These are phyloP conservation scores for Gobio gobio DNA, from an alignment of 2,113 vertebrate species.

Conservation along the genomic window DNA sequence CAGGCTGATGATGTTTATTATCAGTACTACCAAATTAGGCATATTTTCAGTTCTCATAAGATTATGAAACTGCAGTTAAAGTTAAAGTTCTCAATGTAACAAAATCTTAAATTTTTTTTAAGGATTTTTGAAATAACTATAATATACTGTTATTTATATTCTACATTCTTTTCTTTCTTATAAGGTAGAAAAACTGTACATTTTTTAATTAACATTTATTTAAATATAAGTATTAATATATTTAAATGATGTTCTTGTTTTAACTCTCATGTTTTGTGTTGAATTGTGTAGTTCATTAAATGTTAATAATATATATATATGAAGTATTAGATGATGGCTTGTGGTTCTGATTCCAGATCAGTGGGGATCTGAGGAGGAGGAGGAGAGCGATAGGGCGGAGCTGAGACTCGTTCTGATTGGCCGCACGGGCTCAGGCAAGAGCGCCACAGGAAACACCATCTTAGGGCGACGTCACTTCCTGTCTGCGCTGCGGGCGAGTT, in stretches of 20 bases:
- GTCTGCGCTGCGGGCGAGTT: conserved; percentile 71
- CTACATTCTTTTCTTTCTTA: neutral
- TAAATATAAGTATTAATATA: neutral
- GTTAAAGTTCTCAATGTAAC: no score
- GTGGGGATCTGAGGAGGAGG: conserved; percentile 7
- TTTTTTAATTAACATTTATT: no score
- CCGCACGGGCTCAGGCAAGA: conserved; percentile 77
- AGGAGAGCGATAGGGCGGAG: conserved; percentile 50
- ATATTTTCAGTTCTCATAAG: no score
- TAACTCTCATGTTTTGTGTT: no score
- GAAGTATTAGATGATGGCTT: neutral
- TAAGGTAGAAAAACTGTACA: neutral
- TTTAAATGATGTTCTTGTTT: neutral
- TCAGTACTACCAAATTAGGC: neutral
- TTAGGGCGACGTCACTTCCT: conserved; percentile 69
- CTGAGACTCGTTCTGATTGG: conserved; percentile 76
- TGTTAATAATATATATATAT: neutral
- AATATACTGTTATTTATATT: neutral
- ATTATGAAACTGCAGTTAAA: no score
- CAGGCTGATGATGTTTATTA: neutral
- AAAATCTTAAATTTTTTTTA: neutral
- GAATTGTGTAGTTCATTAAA: no score
- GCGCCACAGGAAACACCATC: conserved; percentile 79
- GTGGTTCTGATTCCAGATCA: conserved; percentile 8
- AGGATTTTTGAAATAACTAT: neutral